phyloP scores from a whole-genome alignment of 2,797 vertebrate species.

The Acanthurus leucopareius region DNA sequence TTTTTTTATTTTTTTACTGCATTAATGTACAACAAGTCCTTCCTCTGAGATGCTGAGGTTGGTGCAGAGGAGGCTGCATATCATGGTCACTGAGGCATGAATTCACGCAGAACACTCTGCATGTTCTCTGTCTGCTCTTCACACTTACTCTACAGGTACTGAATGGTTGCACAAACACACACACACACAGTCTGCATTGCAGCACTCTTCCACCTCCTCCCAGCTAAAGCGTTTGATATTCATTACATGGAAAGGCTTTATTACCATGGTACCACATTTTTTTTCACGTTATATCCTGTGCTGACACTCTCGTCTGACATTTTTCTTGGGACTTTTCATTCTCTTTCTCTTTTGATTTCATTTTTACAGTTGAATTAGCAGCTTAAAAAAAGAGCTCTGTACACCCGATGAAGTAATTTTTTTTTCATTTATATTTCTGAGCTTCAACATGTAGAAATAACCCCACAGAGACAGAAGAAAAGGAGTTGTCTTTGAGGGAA shows the following conservation, averaged over 20 bases:
- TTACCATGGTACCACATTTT: not conserved
- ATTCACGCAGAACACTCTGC: not conserved
- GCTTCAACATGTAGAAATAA: too few relatives aligned
- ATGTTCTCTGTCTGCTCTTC: constrained; percentile 4
- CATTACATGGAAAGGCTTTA: not conserved
- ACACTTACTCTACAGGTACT: constrained; percentile 1
- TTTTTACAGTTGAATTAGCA: not conserved
- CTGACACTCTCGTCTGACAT: not conserved
- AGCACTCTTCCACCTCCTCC: constrained; percentile 13
- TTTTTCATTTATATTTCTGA: too few relatives aligned
- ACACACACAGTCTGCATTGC: constrained; percentile 46
- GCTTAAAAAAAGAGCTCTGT: not conserved
- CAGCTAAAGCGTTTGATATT: constrained; percentile 13
- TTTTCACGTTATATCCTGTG: not conserved
- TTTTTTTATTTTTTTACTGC: not conserved
- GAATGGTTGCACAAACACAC: constrained; percentile 1
- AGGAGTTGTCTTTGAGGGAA: not conserved
- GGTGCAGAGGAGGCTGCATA: not conserved
- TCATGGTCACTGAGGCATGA: not conserved
- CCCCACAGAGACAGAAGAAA: not conserved
- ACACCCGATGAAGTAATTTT: not conserved
- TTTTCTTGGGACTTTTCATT: not conserved
- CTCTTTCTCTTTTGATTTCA: not conserved
- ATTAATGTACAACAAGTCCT: not conserved
- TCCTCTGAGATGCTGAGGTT: not conserved